Base-by-base conservation (phyloP, 2,888 invertebrate species). In the Opisthograptis luteolata region DNA sequence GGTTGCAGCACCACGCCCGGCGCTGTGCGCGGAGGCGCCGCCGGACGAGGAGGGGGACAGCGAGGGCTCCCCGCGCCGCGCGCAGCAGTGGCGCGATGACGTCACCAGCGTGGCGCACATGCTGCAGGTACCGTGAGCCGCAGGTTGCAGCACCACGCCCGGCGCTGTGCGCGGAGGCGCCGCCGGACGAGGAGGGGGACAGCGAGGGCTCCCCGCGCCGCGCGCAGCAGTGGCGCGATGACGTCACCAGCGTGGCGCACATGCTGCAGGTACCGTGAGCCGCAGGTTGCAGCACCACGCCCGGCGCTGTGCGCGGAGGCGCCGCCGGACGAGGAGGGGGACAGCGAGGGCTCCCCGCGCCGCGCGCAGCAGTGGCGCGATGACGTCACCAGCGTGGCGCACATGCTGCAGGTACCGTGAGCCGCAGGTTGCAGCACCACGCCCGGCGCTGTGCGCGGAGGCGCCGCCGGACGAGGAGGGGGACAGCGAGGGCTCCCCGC, bases 101-200 rank as follows among this genome's bases (percentile, higher is more conserved):
- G 73, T 83, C 39, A 57, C 58, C 51, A 54, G 22, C 19, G 63
- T 68, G 19, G 81, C 81, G 34, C 59, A 64, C 14, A 54, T 49
- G 47, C 64, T 74, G 78, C 78, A 48, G 40, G 71, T 66, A n/a
- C n/a, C n/a, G n/a, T n/a, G n/a, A n/a, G n/a, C n/a, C n/a, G 4
- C 73, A 93, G 94, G 52, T 86, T 96, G 57, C 94, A 95, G 79
- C 94, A 93, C 79, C 92, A 93, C 67, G 96, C 66, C 83, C 84
- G 32, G 64, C 77, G 56, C 73, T 83, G 55, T 84, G 85, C 40
- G 86, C 86, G 28, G 82, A 81, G 13, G 58, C 62, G 22, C 55
- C 60, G 41, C 58, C 48, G 35, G 81, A 69, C n/a, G n/a, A n/a
- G n/a, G n/a, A n/a, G n/a, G n/a, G n/a, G 14, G 74, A 76, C 65